phyloP scores from a whole-genome alignment of 1,140 invertebrate species.

The Meteorus sp. region DNA sequence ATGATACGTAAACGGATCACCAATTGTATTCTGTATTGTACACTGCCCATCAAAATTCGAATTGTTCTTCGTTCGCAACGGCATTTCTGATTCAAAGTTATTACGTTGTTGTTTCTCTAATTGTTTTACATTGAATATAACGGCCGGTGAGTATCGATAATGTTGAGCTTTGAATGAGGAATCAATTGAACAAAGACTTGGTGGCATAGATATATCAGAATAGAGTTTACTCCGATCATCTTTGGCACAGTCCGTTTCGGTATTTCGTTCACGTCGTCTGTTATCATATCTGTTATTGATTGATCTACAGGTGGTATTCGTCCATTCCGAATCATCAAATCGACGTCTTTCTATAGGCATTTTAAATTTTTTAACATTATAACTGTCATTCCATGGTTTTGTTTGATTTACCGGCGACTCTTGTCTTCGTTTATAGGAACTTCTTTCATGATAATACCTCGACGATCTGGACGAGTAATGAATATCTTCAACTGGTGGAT shows the following conservation, averaged over 20 bases:
- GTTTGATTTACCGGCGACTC: constrained; percentile 14
- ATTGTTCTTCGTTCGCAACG: not conserved
- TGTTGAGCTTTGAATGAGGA: constrained; percentile 5
- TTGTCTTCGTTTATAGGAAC: constrained; percentile 7
- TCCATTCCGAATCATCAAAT: constrained; percentile 10
- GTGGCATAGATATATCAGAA: not conserved
- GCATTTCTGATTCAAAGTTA: not conserved
- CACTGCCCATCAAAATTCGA: constrained; percentile 1
- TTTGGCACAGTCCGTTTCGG: not conserved
- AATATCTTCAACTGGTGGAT: constrained; percentile 20
- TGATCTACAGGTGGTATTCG: not conserved
- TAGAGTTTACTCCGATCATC: constrained; percentile 10
- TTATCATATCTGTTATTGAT: constrained; percentile 8
- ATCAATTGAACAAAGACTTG: not conserved
- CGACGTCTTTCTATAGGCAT: not conserved
- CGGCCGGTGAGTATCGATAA: not conserved
- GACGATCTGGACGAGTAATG: constrained; percentile 26
- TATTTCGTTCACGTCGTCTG: constrained; percentile 13
- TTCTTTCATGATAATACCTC: constrained; percentile 11
- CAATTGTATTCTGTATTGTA: constrained; percentile 4
- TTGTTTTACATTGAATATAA: not conserved
- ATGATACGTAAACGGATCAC: constrained; percentile 3
- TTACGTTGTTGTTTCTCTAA: too few species aligned
- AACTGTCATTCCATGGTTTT: constrained; percentile 25
- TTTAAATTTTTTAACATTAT: not conserved